A percentile compares a stretch with the other conserved stretches of the same genome.
Conservation (phyloP, 1,140 invertebrate genomes). For the Rhyzopertha dominica region DNA sequence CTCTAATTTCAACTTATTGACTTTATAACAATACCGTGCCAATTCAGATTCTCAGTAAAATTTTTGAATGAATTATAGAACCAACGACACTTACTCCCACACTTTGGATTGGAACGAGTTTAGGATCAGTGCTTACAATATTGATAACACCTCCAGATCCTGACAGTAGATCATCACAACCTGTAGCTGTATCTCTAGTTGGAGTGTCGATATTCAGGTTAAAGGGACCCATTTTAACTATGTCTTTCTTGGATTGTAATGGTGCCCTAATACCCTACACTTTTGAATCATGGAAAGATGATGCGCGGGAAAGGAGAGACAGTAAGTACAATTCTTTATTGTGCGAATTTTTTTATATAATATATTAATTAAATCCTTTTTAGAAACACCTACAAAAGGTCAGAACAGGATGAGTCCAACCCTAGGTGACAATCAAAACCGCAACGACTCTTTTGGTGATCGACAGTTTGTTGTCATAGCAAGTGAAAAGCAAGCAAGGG, state of each 20-base stretch:
- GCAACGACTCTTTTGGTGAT: constrained; percentile 60
- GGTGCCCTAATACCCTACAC: constrained; percentile 79
- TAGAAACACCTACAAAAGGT: constrained; percentile 60
- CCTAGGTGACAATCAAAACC: constrained; percentile 47
- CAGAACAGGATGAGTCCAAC: constrained; percentile 72
- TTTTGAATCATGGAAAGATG: constrained; percentile 84
- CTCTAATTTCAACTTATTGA: no score
- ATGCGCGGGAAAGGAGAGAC: constrained; percentile 62
- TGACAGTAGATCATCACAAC: constrained; percentile 78
- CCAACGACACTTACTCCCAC: constrained; percentile 69
- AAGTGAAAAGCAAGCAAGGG: constrained; percentile 92
- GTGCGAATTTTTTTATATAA: constrained; percentile 8
- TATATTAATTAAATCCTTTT: no score
- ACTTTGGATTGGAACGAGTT: constrained; percentile 92
- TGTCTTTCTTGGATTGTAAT: constrained; percentile 93
- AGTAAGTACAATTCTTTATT: constrained; percentile 48
- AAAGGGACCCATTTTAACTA: constrained; percentile 87
- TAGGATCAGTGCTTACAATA: constrained; percentile 90
- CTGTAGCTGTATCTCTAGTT: constrained; percentile 84
- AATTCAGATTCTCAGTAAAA: no score
- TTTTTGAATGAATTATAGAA: constrained; percentile 52
- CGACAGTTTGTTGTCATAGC: constrained; percentile 89
- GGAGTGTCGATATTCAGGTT: constrained; percentile 90
- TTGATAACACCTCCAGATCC: constrained; percentile 78
- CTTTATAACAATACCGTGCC: no score